Conservation (phyloP, 2,797 vertebrate species). For the Falco naumanni region DNA sequence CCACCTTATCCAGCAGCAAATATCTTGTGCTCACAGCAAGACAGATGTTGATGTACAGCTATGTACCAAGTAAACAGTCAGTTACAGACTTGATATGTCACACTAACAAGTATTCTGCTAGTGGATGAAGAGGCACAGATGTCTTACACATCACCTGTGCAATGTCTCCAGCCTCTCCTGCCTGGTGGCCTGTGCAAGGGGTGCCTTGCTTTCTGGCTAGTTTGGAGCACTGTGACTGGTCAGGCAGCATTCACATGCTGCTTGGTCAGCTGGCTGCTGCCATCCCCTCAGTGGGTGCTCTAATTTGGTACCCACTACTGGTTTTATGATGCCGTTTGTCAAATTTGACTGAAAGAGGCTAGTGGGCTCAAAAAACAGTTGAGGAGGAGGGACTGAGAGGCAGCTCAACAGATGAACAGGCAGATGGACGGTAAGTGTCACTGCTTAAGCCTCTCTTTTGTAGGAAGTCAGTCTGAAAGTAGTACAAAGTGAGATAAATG, state of each 20-base stretch:
- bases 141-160: neutral
- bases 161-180: neutral
- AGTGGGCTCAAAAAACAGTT: neutral
- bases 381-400: conserved; percentile 3
- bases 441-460: neutral
- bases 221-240: neutral
- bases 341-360: conserved; percentile 31
- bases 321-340: conserved; percentile 21
- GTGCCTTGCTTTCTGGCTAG: neutral
- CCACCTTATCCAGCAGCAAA: neutral
- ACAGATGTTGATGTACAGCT: neutral
- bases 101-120: neutral
- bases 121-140: neutral
- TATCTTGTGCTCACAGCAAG: neutral
- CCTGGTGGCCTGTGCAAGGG: neutral
- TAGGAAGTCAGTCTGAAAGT: conserved; percentile 7
- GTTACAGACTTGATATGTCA: neutral
- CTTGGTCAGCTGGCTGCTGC: neutral
- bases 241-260: neutral
- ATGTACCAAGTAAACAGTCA: neutral
- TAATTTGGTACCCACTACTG: neutral
- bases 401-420: conserved; percentile 4
- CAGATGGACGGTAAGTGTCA: conserved; percentile 14
- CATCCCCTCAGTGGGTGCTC: neutral
- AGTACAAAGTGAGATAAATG: neutral